Evolutionary conservation across 2,797 vertebrate genomes (phyloP), one percentile per base, ranked within the genome.

Genomic region (Mallotus villosus): DNA sequence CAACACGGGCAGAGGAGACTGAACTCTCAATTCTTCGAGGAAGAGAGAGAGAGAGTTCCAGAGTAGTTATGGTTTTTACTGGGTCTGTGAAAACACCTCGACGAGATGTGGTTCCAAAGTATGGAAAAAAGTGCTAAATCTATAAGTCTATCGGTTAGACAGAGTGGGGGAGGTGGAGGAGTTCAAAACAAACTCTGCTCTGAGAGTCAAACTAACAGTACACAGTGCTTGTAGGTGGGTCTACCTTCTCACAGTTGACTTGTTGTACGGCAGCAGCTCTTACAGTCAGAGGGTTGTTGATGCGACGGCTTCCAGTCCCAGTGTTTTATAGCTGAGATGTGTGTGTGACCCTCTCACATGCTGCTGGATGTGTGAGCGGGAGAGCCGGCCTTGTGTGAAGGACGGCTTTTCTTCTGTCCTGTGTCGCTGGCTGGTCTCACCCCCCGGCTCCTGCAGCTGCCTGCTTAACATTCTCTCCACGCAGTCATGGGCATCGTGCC

Each of bases 401-500:
- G 64, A 7, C 25, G 22, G 46, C 24, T 51, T 67, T 53, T 53
- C 67, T 34, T 25, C 12, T 21, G 17, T 59, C n/a, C 21, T 63
- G 25, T 25, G 19, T 25, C 57, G 63, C 25, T 53, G 19, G 29
- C 34, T 25, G n/a, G 53, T 25, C 55, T 27, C 5, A 62, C 29
- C 51, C 62, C 27, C 51, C 62, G 7, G 60, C 46, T 29, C 16
- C 58, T 22, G 27, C 79, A 81, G 75, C 75, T 81, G 79, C 79
- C 79, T 73, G 67, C 55, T 82, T 64, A 64, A 67, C 74, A 82
- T 77, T 82, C 80, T 21, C 41, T 60, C 29, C 41, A 67, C 57
- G 25, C 46, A 71, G 21, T 46, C 49, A 21, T 27, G 51, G 25
- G n/a, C 12, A n/a, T 60, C 21, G 37, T 25, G 32, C 41, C 21